Conservation (phyloP, 2,888 invertebrate genomes). For the Callosobruchus maculatus region DNA sequence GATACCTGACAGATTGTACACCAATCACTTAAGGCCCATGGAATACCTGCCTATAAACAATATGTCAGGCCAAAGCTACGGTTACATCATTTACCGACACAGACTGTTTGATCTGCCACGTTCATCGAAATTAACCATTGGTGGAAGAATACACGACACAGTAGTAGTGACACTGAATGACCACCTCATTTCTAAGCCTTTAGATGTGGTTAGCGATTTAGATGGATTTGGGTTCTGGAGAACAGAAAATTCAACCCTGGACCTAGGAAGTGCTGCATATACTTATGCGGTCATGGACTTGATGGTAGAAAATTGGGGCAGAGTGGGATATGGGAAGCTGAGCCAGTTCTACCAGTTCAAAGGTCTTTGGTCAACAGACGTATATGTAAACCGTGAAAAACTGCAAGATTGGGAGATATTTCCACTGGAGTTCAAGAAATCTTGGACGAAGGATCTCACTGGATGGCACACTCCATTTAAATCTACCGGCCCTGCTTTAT, state of each 20-base stretch:
- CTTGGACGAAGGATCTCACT: slow-evolving; percentile 40
- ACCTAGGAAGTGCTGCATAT: slow-evolving; percentile 26
- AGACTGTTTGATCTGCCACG: slow-evolving; percentile 30
- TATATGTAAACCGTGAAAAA: slow-evolving; percentile 45
- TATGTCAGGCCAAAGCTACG: slow-evolving; percentile 54
- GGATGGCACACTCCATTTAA: slow-evolving; percentile 54
- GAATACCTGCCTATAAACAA: slow-evolving; percentile 43
- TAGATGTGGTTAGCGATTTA: slow-evolving; percentile 35
- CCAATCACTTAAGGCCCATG: slow-evolving; percentile 32
- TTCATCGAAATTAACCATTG: slow-evolving; percentile 38
- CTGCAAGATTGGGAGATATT: slow-evolving; percentile 49
- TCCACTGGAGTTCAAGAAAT: slow-evolving; percentile 54
- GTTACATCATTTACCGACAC: slow-evolving; percentile 54
- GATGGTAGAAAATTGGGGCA: slow-evolving; percentile 77
- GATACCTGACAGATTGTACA: slow-evolving; percentile 6
- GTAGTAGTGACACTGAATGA: slow-evolving; percentile 51
- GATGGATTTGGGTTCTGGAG: slow-evolving; percentile 49
- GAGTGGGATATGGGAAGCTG: slow-evolving; percentile 58
- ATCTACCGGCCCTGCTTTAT: slow-evolving; percentile 58
- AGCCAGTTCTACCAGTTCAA: slow-evolving; percentile 44
- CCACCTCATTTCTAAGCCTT: slow-evolving; percentile 38
- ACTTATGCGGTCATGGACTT: slow-evolving; percentile 44
- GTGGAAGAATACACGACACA: slow-evolving; percentile 49
- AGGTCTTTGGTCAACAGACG: slow-evolving; percentile 45
- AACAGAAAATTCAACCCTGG: slow-evolving; percentile 33